Evolutionary conservation across 2,888 invertebrate species (phyloP).

Genomic region (Coelinius sp.): DNA sequence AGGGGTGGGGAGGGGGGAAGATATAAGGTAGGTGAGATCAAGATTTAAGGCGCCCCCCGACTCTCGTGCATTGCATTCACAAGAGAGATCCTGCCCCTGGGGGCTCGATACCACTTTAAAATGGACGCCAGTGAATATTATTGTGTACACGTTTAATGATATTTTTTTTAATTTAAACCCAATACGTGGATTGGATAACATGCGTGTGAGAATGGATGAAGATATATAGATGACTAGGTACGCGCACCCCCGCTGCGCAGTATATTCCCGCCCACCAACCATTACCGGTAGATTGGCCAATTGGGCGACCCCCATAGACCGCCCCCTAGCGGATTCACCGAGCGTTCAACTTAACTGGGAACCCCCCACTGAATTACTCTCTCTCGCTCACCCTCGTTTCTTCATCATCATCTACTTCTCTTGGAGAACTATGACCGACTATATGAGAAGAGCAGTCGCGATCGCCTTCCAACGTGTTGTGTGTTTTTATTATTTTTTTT

Average conservation of each 20-base stretch:
- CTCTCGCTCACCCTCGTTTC: background rate
- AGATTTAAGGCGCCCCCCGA: slow-evolving; percentile 64
- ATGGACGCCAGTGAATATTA: slow-evolving; percentile 22
- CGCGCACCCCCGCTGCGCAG: slow-evolving; percentile 66
- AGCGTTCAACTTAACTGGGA: slow-evolving; percentile 25
- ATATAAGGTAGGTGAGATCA: slow-evolving; percentile 65
- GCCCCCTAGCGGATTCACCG: slow-evolving; percentile 57
- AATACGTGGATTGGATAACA: background rate
- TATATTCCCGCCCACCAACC: slow-evolving; percentile 66
- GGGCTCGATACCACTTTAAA: slow-evolving; percentile 19
- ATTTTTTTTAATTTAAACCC: background rate
- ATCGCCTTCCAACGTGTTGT: slow-evolving; percentile 37
- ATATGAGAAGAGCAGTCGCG: slow-evolving; percentile 40
- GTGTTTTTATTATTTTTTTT: slow-evolving; percentile 39
- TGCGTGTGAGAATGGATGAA: slow-evolving; percentile 22
- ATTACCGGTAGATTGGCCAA: slow-evolving; percentile 68
- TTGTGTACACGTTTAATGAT: slow-evolving; percentile 33
- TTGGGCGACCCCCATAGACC: slow-evolving; percentile 64
- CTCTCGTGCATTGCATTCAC: slow-evolving; percentile 52
- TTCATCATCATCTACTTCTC: slow-evolving; percentile 32
- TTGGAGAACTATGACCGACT: slow-evolving; percentile 33
- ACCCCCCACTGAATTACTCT: slow-evolving; percentile 20
- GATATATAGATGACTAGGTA: slow-evolving; percentile 49
- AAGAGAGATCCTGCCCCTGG: slow-evolving; percentile 33
- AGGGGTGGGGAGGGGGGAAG: slow-evolving; percentile 42